Evolutionary conservation across 2,888 invertebrate genomes (phyloP), one percentile per base, ranked within the genome.

Genomic region (Eretmocerus hayati): DNA sequence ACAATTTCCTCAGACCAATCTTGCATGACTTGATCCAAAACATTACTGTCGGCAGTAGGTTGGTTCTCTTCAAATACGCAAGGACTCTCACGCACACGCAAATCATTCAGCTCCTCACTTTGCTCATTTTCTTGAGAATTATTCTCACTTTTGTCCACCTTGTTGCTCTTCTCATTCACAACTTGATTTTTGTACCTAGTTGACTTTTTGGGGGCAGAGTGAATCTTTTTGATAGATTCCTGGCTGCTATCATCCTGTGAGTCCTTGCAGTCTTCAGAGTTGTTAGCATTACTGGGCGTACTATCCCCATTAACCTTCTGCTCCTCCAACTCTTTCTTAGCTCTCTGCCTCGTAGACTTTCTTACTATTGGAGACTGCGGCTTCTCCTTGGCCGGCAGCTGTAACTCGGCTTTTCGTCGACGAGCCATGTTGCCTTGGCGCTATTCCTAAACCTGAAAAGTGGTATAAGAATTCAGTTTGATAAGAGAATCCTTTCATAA

Each of bases 271-370:
- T 66, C 63, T 32, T 66, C 64, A 4, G 55, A 48, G 38, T 57
- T 60, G 23, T 58, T 61, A 23, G 55, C 45, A 20, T 45, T 50
- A 19, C 56, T 37, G 16, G 58, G 57, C 11, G 51, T 35, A 20
- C 60, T 46, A 13, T 66, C 66, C 5, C 69, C 70, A 42, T 70
- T 69, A 1, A 58, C 26, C 22, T 63, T 61, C 11, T 61, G 65
- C 11, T 67, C 66, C 23, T 67, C 64, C 18, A 61, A 55, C 46
- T 69, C 67, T 30, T 69, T 71, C 32, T 64, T 65, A 3, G 69
- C 69, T 56, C 68, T 67, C 51, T 71, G 71, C 38, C 71, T 59
- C 44, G 58, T 67, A 2, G 71, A 71, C 42, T 71, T 71, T 26
- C 71, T 56, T 13, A 70, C 65, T 11, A 67, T 64, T 31, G 59